Conservation (phyloP, 1,140 invertebrate genomes). For the Drosophila hydei region DNA sequence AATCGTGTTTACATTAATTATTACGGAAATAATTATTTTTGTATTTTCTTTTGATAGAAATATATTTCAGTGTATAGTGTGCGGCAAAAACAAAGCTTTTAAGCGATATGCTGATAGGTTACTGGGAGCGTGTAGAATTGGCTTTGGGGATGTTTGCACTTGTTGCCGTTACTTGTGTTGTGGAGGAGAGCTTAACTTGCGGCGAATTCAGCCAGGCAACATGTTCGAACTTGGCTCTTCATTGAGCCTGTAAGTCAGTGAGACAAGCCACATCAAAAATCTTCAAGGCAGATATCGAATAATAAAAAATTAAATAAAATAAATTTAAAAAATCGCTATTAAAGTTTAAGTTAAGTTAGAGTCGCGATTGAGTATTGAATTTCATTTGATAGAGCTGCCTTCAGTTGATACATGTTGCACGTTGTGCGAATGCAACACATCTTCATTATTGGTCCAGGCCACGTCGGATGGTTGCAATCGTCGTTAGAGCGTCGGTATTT, state of each 20-base stretch:
- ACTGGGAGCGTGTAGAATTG: constrained; percentile 43
- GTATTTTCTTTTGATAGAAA: not conserved
- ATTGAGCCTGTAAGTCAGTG: no score
- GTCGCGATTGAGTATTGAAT: not conserved
- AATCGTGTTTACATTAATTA: no score
- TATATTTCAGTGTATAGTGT: constrained; percentile 34
- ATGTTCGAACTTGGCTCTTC: constrained; percentile 51
- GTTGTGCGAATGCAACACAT: constrained; percentile 27
- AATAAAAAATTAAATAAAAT: not conserved
- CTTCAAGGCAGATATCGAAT: not conserved
- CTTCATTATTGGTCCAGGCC: constrained; percentile 41
- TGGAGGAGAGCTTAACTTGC: constrained; percentile 25
- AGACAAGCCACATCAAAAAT: not conserved
- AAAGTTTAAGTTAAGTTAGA: not conserved
- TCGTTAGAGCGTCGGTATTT: constrained; percentile 45
- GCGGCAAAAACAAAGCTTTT: constrained; percentile 43
- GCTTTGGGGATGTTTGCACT: constrained; percentile 51
- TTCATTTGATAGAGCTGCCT: no score
- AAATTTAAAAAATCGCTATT: not conserved
- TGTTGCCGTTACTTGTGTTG: constrained; percentile 60
- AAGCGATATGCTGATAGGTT: constrained; percentile 40
- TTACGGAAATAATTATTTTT: not conserved
- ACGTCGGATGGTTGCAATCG: constrained; percentile 35
- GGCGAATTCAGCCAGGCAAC: constrained; percentile 70
- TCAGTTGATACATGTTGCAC: constrained; percentile 24